Percentiles rank a stretch among this genome's conserved stretches.
Evolutionary conservation across 2,797 vertebrate species (phyloP).

Genomic region (Cryptoprocta ferox): DNA sequence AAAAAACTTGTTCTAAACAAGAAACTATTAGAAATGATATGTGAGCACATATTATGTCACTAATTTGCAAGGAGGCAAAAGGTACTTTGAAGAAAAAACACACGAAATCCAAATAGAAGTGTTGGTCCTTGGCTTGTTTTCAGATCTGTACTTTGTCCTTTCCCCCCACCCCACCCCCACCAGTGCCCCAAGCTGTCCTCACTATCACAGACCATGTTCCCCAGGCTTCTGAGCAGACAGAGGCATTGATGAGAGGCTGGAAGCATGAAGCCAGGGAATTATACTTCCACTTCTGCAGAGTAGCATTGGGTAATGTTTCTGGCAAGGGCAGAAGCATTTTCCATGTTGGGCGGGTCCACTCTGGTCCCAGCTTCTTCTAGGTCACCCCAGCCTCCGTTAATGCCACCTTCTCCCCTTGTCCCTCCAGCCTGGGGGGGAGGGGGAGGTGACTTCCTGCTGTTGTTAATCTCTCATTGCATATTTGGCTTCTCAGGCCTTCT

Average conservation of each 20-base stretch:
- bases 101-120: neutral
- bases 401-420: neutral
- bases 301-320: neutral
- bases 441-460: neutral
- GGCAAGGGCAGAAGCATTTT: neutral
- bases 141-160: neutral
- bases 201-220: neutral
- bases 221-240: neutral
- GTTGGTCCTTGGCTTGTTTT: neutral
- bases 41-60: neutral
- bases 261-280: neutral
- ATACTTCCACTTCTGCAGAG: neutral
- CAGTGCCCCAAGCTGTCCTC: neutral
- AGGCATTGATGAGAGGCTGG: neutral
- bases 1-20: slow-evolving; percentile 14
- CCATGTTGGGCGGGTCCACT: neutral
- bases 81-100: neutral
- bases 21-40: slow-evolving; percentile 4
- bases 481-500: neutral
- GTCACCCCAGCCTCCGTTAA: neutral
- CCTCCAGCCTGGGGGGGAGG: neutral
- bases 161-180: too few relatives aligned
- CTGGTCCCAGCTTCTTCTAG: neutral
- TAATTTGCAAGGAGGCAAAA: slow-evolving; percentile 30
- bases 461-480: neutral